A percentile compares a stretch with the other conserved stretches of the same genome.
These are phyloP conservation scores for Oxyruncus cristatus DNA, from an alignment of 2,113 vertebrate genomes.

Conservation along the genomic window DNA sequence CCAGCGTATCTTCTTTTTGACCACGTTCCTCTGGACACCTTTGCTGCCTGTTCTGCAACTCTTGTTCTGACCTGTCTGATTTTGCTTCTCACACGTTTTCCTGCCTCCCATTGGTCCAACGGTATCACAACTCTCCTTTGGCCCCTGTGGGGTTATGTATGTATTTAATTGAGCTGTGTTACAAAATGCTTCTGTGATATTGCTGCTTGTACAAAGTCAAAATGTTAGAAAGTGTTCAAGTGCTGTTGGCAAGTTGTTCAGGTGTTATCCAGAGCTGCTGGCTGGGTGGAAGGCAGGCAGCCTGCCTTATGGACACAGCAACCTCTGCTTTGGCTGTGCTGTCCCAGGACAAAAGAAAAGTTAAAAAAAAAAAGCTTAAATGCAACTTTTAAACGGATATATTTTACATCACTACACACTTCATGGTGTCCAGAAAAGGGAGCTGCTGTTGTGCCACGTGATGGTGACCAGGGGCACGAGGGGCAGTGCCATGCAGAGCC, in stretches of 20 bases:
- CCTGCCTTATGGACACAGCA: not conserved
- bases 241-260: fast-evolving
- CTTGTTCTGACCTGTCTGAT: not conserved
- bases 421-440: not conserved
- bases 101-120: fast-evolving
- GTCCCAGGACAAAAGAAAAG: not conserved
- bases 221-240: not conserved
- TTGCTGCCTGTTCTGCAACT: not conserved
- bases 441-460: fast-evolving
- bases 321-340: not conserved
- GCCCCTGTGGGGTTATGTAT: not conserved
- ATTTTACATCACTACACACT: not conserved
- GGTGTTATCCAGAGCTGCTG: not conserved
- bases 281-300: not conserved
- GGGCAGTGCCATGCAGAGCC: fast-evolving
- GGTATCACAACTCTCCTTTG: not conserved
- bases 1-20: not conserved
- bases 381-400: not conserved
- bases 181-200: not conserved
- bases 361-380: not conserved
- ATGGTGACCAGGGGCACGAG: not conserved
- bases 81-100: not conserved
- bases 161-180: not conserved
- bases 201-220: not conserved
- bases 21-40: not conserved